These are phyloP conservation scores for Trissonchulus sp. DNA, from an alignment of 2,888 invertebrate genomes.

Conservation along the genomic window DNA sequence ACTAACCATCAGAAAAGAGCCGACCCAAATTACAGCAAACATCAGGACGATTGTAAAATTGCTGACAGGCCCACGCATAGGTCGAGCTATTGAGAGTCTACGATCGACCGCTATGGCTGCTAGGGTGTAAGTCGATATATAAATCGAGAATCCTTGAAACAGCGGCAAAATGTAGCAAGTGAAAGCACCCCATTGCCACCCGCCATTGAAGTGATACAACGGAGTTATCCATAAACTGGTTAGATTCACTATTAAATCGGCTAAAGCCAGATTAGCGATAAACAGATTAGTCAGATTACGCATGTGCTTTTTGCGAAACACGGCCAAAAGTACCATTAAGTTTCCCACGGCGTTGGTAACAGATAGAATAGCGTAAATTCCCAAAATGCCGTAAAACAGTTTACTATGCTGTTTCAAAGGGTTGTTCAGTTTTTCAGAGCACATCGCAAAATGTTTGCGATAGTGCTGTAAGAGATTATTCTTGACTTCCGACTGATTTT, in stretches of 20 bases:
- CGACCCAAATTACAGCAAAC: conserved; percentile 81
- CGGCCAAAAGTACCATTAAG: conserved; percentile 83
- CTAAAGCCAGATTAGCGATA: conserved; percentile 88
- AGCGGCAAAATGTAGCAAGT: conserved; percentile 88
- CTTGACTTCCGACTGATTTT: too few relatives aligned
- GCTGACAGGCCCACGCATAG: conserved; percentile 84
- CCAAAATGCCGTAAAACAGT: too few relatives aligned
- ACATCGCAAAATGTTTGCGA: too few relatives aligned
- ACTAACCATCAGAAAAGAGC: conserved; percentile 75
- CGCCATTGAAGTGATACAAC: conserved; percentile 76
- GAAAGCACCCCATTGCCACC: conserved; percentile 84
- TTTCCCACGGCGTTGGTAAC: conserved; percentile 82
- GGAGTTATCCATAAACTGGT: conserved; percentile 95
- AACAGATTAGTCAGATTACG: conserved; percentile 96
- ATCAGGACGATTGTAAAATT: conserved; percentile 74
- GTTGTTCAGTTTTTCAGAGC: too few relatives aligned
- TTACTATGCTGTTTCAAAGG: too few relatives aligned
- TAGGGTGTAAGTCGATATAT: conserved; percentile 90
- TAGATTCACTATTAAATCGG: conserved; percentile 84
- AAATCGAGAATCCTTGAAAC: conserved; percentile 81
- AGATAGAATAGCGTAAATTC: conserved; percentile 72
- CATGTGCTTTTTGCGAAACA: conserved; percentile 85
- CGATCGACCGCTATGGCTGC: conserved; percentile 95
- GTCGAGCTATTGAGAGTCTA: conserved; percentile 92
- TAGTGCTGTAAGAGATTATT: too few relatives aligned